Evolutionary conservation across 1,140 invertebrate genomes (phyloP).

Genomic region (Sipha flava): DNA sequence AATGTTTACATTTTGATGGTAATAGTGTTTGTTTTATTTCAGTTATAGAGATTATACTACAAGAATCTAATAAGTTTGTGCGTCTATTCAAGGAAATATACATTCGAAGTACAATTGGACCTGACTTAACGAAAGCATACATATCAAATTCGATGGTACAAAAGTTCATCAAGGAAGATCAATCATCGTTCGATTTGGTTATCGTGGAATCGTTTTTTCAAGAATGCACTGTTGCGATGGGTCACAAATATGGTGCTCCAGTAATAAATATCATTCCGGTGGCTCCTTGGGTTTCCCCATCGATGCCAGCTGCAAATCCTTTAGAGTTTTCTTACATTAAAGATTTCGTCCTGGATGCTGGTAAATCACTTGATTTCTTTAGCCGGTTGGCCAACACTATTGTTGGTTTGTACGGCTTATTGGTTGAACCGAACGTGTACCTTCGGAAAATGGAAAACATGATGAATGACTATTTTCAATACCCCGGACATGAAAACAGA

Average conservation of each 20-base stretch:
- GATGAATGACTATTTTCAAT: slow-evolving; percentile 17
- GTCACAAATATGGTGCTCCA: slow-evolving; percentile 36
- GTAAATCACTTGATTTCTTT: background rate
- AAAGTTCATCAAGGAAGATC: background rate
- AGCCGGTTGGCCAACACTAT: background rate
- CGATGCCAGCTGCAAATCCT: slow-evolving; percentile 5
- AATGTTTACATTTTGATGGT: too few relatives aligned
- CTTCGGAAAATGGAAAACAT: background rate
- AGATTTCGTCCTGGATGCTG: background rate
- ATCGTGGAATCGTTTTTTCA: slow-evolving; percentile 35
- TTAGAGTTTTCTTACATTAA: slow-evolving; percentile 28
- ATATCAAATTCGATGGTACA: background rate
- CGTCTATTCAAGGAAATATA: background rate
- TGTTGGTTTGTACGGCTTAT: background rate
- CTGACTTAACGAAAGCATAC: background rate
- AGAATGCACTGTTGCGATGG: slow-evolving; percentile 38
- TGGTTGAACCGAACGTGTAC: background rate
- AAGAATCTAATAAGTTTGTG: background rate
- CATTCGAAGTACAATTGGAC: background rate
- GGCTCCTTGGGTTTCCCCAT: background rate
- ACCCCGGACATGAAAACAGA: background rate
- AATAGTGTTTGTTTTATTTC: too few relatives aligned
- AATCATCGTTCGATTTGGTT: slow-evolving; percentile 35
- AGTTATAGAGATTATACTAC: background rate
- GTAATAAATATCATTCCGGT: background rate